These are phyloP conservation scores for Zapus hudsonius DNA, from an alignment of 2,113 vertebrate genomes.

Conservation along the genomic window DNA sequence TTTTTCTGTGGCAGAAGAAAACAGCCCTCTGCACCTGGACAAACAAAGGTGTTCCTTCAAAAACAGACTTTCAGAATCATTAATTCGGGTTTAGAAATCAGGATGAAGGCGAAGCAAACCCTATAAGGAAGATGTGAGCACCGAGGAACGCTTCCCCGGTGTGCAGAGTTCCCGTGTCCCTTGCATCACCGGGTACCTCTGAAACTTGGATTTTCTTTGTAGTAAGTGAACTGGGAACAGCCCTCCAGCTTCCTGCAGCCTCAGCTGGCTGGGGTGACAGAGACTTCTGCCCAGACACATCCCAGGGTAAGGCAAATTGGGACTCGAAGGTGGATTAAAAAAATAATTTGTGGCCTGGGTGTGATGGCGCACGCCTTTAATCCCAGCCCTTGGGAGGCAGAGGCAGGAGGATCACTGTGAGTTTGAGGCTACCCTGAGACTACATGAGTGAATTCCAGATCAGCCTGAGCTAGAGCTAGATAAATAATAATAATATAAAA, in stretches of 20 bases:
- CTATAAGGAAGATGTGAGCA: not conserved
- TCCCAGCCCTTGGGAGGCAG: no score
- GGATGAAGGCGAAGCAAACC: conserved; percentile 54
- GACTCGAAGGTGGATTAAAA: not conserved
- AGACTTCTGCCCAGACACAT: not conserved
- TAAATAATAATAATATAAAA: no score
- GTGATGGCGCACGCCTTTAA: no score
- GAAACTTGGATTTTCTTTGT: not conserved
- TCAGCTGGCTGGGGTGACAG: not conserved
- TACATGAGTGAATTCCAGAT: no score
- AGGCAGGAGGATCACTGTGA: no score
- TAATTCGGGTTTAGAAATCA: conserved; percentile 68
- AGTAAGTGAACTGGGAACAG: not conserved
- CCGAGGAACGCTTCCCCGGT: not conserved
- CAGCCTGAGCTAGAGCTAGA: no score
- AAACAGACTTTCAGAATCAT: conserved; percentile 73
- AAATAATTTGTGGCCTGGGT: not conserved
- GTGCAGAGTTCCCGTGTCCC: not conserved
- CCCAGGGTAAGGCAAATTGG: not conserved
- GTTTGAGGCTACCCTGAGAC: no score
- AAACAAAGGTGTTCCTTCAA: conserved; percentile 78
- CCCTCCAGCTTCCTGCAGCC: not conserved
- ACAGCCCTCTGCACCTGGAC: conserved; percentile 72
- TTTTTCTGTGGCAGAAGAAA: conserved; percentile 67
- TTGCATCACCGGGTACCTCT: not conserved